Evolutionary conservation across 2,113 vertebrate genomes (phyloP).

Genomic region (Syrmaticus mikado): DNA sequence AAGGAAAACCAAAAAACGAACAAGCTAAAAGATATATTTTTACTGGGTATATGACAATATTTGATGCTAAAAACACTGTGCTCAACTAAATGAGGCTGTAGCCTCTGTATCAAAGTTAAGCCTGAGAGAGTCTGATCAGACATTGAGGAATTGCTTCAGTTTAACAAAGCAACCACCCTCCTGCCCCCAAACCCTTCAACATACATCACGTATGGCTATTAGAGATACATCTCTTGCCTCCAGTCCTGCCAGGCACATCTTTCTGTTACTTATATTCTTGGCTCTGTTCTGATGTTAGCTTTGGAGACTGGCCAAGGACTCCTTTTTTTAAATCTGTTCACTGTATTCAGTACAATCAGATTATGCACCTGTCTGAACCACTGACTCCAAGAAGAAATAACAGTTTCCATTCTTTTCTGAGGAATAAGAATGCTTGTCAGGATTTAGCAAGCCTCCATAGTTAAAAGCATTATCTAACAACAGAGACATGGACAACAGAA

Average conservation of each 20-base stretch:
- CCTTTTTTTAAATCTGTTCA: not conserved
- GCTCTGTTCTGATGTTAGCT: not conserved
- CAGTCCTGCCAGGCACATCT: not conserved
- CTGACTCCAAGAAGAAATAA: not conserved
- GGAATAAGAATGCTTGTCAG: not conserved
- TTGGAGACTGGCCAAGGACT: conserved; percentile 37
- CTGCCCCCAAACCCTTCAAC: not conserved
- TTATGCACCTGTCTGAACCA: conserved; percentile 14
- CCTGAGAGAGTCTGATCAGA: not conserved
- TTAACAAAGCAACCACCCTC: not conserved
- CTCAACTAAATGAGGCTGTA: not conserved
- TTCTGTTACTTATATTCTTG: conserved; percentile 35
- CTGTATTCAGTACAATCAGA: not conserved
- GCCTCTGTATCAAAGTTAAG: not conserved
- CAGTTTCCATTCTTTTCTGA: not conserved
- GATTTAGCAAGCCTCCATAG: not conserved
- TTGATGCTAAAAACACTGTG: not conserved
- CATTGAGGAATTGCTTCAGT: not conserved
- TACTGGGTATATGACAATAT: not conserved
- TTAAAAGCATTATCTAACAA: not conserved
- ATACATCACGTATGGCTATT: not conserved
- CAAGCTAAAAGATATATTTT: not conserved
- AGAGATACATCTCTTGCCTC: not conserved
- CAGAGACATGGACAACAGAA: not conserved
- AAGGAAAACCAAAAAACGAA: not conserved